Conservation (phyloP, 2,888 invertebrate genomes). For the Eupithecia tripunctaria region DNA sequence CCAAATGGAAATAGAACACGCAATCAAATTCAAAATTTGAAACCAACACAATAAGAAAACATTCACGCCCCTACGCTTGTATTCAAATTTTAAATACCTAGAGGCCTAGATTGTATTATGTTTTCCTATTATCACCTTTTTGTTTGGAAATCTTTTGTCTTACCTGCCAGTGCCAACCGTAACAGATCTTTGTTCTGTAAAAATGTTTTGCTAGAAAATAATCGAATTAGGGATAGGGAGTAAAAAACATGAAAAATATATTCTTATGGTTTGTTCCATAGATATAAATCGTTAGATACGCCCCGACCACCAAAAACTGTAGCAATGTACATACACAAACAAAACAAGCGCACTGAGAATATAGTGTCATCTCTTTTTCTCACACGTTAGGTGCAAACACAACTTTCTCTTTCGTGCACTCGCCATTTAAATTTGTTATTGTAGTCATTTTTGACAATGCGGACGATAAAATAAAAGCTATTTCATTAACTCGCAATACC, state of each 20-base stretch:
- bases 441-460: too few species aligned
- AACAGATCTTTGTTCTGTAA: neutral
- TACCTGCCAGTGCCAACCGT: neutral
- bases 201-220: neutral
- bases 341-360: too few species aligned
- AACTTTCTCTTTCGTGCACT: too few species aligned
- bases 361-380: too few species aligned
- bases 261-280: too few species aligned
- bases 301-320: too few species aligned
- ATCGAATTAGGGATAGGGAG: neutral
- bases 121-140: slow-evolving; percentile 44
- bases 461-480: too few species aligned
- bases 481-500: too few species aligned
- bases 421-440: too few species aligned
- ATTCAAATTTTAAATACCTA: slow-evolving; percentile 76
- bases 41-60: slow-evolving; percentile 66
- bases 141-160: slow-evolving; percentile 49
- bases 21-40: slow-evolving; percentile 74
- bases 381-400: too few species aligned
- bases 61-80: slow-evolving; percentile 75
- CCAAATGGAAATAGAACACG: slow-evolving; percentile 54
- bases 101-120: slow-evolving; percentile 51
- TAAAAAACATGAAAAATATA: neutral
- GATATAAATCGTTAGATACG: too few species aligned
- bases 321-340: too few species aligned